phyloP scores from a whole-genome alignment of 2,888 invertebrate genomes.

The Mimumesa dahlbomi region DNA sequence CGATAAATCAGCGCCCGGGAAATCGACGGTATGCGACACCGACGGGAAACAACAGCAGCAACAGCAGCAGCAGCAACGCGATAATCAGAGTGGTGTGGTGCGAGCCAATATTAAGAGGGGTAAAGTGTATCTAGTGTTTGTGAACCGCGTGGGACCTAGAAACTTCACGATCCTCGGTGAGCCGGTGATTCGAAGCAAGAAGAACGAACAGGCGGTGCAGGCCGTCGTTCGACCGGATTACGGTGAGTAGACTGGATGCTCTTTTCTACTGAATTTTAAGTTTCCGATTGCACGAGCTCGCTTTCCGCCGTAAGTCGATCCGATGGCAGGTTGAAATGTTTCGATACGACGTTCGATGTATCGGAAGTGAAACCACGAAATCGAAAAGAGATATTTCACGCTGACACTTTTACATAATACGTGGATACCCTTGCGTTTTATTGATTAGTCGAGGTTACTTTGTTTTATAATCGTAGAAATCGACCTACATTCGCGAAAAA shows the following conservation, averaged over 20 bases:
- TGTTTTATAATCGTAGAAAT: too few species aligned
- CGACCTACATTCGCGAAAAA: too few species aligned
- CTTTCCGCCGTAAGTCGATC: too few species aligned
- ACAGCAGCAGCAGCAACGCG: slow-evolving; percentile 63
- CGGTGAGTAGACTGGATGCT: slow-evolving; percentile 69
- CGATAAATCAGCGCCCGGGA: slow-evolving; percentile 78
- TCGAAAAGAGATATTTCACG: too few species aligned
- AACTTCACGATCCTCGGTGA: slow-evolving; percentile 83
- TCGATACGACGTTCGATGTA: too few species aligned
- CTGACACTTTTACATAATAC: too few species aligned
- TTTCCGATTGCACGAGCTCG: too few species aligned
- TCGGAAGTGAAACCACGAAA: too few species aligned
- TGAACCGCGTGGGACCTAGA: slow-evolving; percentile 83
- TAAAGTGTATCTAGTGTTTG: slow-evolving; percentile 84
- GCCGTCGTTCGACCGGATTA: slow-evolving; percentile 80
- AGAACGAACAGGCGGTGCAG: slow-evolving; percentile 79
- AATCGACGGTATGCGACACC: slow-evolving; percentile 76
- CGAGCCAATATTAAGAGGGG: slow-evolving; percentile 83
- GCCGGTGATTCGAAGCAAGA: slow-evolving; percentile 81
- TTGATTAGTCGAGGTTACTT: too few species aligned
- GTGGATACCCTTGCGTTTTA: too few species aligned
- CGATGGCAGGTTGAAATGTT: too few species aligned
- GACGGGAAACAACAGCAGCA: slow-evolving; percentile 60
- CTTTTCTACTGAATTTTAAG: too few species aligned
- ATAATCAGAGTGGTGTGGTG: slow-evolving; percentile 79